Evolutionary conservation across 2,888 invertebrate genomes (phyloP).

Genomic region (Chrysopilus asiliformis): DNA sequence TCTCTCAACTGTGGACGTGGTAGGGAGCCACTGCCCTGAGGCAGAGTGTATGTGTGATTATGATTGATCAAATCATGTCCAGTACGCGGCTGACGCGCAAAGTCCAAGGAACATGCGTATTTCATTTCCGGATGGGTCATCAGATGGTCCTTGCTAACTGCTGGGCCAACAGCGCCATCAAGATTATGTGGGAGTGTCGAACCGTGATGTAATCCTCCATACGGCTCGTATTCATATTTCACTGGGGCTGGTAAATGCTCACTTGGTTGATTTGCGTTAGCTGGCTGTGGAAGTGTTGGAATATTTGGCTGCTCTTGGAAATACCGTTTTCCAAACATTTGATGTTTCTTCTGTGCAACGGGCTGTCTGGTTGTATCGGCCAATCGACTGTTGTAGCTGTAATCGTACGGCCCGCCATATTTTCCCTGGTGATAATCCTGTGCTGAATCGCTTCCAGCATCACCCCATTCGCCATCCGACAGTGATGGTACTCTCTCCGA

Average conservation of each 20-base stretch:
- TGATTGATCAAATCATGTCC: constrained; percentile 57
- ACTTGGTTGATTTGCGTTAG: constrained; percentile 10
- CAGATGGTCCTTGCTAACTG: constrained; percentile 28
- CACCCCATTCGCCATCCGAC: constrained; percentile 85
- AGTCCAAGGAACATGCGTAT: constrained; percentile 57
- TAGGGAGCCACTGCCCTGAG: constrained; percentile 51
- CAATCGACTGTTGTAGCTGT: constrained; percentile 47
- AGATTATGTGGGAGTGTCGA: constrained; percentile 24
- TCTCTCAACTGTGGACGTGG: constrained; percentile 53
- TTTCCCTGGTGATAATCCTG: constrained; percentile 55
- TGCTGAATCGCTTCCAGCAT: constrained; percentile 71
- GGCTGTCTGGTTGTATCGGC: constrained; percentile 44
- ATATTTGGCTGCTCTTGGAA: constrained; percentile 46
- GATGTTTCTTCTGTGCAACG: constrained; percentile 80
- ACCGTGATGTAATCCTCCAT: constrained; percentile 25
- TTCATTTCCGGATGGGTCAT: constrained; percentile 43
- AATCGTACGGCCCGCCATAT: constrained; percentile 51
- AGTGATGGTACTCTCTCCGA: constrained; percentile 78
- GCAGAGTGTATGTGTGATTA: constrained; percentile 79
- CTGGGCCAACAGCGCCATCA: constrained; percentile 26
- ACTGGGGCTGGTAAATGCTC: constrained; percentile 24
- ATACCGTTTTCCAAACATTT: constrained; percentile 81
- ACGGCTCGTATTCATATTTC: constrained; percentile 45
- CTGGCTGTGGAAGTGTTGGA: constrained; percentile 10
- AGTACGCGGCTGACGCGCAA: constrained; percentile 39